A percentile compares a stretch with the other conserved stretches of the same genome.
Evolutionary conservation across 2,888 invertebrate species (phyloP).

Genomic region (Nysson spinosus): DNA sequence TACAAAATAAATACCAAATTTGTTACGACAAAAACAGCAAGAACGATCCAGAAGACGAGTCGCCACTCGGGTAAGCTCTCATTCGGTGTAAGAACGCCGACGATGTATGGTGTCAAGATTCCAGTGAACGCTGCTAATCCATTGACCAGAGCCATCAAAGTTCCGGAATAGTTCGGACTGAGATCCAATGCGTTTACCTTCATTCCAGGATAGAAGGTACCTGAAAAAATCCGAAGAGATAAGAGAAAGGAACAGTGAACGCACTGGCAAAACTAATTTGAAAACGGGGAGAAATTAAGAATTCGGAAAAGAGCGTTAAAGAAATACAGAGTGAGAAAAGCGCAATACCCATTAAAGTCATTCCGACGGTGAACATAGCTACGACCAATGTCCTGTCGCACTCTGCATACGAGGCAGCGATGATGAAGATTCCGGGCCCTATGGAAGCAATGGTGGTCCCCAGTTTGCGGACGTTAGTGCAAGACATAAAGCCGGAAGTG

Average conservation of each 20-base stretch:
- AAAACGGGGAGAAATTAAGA: not conserved
- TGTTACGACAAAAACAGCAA: slow-evolving; percentile 83
- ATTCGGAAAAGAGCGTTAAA: not conserved
- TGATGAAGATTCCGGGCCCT: slow-evolving; percentile 78
- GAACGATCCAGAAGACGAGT: slow-evolving; percentile 88
- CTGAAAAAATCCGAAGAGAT: slow-evolving; percentile 16
- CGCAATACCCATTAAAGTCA: slow-evolving; percentile 77
- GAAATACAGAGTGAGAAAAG: not conserved
- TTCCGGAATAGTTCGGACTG: slow-evolving; percentile 78
- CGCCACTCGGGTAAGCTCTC: slow-evolving; percentile 82
- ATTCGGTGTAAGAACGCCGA: slow-evolving; percentile 81
- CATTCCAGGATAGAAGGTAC: slow-evolving; percentile 78
- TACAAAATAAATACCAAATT: slow-evolving; percentile 84
- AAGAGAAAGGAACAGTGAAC: not conserved
- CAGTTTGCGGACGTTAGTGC: slow-evolving; percentile 77
- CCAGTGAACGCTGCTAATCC: slow-evolving; percentile 86
- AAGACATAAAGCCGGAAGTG: slow-evolving; percentile 67
- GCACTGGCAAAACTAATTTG: not conserved
- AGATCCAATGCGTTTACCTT: slow-evolving; percentile 78
- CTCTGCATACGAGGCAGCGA: slow-evolving; percentile 78
- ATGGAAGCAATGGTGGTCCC: slow-evolving; percentile 78
- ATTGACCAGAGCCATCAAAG: slow-evolving; percentile 78
- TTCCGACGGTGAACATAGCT: slow-evolving; percentile 76
- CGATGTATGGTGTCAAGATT: slow-evolving; percentile 84
- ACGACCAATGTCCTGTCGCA: slow-evolving; percentile 76